Evolutionary conservation across 2,797 vertebrate species (phyloP).

Genomic region (Anomalospiza imberbis): DNA sequence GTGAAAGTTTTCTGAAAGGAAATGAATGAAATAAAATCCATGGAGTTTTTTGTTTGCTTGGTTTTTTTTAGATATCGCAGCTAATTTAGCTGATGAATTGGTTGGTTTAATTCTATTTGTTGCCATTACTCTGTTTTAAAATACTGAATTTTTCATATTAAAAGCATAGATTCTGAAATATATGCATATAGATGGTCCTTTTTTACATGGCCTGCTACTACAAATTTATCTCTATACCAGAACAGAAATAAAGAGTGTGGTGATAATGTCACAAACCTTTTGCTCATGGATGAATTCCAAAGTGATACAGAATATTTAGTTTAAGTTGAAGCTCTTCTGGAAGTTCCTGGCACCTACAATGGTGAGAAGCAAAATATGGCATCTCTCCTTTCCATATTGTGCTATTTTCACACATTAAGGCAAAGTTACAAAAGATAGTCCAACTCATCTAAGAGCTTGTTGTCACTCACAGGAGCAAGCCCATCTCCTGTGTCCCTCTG

Average conservation of each 20-base stretch:
- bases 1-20: background rate
- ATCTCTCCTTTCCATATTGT: constrained; percentile 25
- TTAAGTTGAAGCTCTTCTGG: constrained; percentile 25
- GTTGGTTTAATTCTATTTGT: background rate
- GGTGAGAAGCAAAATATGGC: constrained; percentile 38
- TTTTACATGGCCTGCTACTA: background rate
- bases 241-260: background rate
- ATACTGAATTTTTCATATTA: background rate
- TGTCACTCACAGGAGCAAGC: background rate
- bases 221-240: background rate
- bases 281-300: constrained; percentile 28
- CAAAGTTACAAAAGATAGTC: constrained; percentile 38
- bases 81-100: background rate
- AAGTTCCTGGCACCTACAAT: constrained; percentile 16
- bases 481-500: background rate
- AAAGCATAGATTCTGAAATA: background rate
- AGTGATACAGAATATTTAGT: constrained; percentile 28
- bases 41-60: background rate
- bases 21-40: background rate
- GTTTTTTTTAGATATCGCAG: background rate
- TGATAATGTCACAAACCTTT: constrained; percentile 23
- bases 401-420: constrained; percentile 28
- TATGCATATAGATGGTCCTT: background rate
- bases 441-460: background rate
- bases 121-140: background rate